phyloP scores from a whole-genome alignment of 2,888 invertebrate species.

The Xanthorhoe designata region DNA sequence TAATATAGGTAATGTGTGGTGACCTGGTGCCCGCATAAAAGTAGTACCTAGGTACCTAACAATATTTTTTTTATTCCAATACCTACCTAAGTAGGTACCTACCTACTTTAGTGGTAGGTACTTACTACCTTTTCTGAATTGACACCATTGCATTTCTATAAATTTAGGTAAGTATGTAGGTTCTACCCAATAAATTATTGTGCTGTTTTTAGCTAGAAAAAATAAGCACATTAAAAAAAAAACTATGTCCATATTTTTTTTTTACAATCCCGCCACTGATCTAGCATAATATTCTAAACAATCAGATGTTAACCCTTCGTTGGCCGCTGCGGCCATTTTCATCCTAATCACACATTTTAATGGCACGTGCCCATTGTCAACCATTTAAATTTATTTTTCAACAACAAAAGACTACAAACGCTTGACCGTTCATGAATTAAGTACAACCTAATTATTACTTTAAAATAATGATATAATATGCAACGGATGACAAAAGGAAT shows the following conservation, averaged over 20 bases:
- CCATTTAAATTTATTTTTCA: slow-evolving; percentile 63
- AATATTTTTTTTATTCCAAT: too few relatives aligned
- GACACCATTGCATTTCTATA: too few relatives aligned
- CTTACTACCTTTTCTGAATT: too few relatives aligned
- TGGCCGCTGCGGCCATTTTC: slow-evolving; percentile 46
- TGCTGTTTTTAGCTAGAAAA: too few relatives aligned
- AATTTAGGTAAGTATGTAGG: background rate
- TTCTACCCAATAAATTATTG: too few relatives aligned
- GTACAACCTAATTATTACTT: slow-evolving; percentile 73
- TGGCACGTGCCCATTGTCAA: slow-evolving; percentile 71
- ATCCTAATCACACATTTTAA: slow-evolving; percentile 61
- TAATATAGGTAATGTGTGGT: too few relatives aligned
- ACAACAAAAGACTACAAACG: slow-evolving; percentile 60
- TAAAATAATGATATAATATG: slow-evolving; percentile 74
- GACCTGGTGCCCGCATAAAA: too few relatives aligned
- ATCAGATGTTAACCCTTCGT: slow-evolving; percentile 67
- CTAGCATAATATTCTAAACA: slow-evolving; percentile 18
- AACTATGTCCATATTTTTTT: background rate
- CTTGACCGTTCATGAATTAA: slow-evolving; percentile 70
- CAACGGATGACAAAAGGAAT: slow-evolving; percentile 52
- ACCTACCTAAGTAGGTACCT: too few relatives aligned
- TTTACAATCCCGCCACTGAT: slow-evolving; percentile 12
- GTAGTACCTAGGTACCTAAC: too few relatives aligned
- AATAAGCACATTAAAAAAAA: too few relatives aligned
- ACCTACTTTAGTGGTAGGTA: too few relatives aligned